Evolutionary conservation across 1,140 invertebrate species (phyloP).

Genomic region (Ptiloglossa arizonensis): DNA sequence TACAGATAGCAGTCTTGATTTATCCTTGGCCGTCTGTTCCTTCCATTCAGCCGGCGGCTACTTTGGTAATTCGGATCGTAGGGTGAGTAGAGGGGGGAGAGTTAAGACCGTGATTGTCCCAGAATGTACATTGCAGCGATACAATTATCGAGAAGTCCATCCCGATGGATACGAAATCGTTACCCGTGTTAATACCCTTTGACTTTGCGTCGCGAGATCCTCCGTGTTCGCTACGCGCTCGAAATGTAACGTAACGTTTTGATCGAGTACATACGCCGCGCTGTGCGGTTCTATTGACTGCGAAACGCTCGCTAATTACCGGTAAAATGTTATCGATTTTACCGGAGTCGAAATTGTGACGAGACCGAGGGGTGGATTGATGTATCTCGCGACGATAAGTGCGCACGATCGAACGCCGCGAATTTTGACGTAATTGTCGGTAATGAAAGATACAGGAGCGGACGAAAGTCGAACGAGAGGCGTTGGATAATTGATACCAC

Average conservation of each 20-base stretch:
- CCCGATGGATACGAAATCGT: neutral
- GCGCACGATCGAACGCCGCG: no score
- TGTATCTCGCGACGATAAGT: no score
- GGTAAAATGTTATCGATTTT: conserved; percentile 1
- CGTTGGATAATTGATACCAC: no score
- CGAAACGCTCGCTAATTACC: neutral
- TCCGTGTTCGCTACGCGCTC: no score
- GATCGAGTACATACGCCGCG: no score
- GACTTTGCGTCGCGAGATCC: neutral
- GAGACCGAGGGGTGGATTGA: no score
- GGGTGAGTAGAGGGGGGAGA: no score
- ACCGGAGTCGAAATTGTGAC: neutral
- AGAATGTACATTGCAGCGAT: neutral
- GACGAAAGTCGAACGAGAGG: no score
- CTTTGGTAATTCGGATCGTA: conserved; percentile 34
- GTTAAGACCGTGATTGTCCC: conserved; percentile 20
- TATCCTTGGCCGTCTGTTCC: conserved; percentile 46
- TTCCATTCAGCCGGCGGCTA: conserved; percentile 20
- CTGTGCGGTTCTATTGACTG: neutral
- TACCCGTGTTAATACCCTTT: neutral
- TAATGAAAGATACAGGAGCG: no score
- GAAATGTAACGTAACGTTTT: no score
- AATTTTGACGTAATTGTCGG: no score
- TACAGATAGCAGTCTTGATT: conserved; percentile 64
- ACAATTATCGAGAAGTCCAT: conserved; percentile 16